phyloP scores from a whole-genome alignment of 1,140 invertebrate genomes.

The Drosophila prosaltans region DNA sequence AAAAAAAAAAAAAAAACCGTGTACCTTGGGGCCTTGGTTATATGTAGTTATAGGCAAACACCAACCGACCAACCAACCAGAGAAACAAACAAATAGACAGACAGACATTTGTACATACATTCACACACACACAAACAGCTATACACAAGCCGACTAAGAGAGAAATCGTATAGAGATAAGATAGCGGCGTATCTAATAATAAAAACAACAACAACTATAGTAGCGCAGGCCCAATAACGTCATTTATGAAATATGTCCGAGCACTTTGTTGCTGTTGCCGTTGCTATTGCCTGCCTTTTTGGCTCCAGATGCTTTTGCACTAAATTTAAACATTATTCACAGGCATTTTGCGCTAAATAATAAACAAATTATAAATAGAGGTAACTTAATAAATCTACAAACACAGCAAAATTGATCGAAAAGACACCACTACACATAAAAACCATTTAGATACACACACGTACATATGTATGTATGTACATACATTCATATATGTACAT shows the following conservation, averaged over 20 bases:
- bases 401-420: slow-evolving; percentile 35
- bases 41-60: slow-evolving; percentile 40
- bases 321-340: slow-evolving; percentile 73
- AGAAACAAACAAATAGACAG: slow-evolving; percentile 54
- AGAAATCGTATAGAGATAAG: slow-evolving; percentile 68
- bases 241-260: slow-evolving; percentile 65
- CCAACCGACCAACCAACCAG: slow-evolving; percentile 15
- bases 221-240: slow-evolving; percentile 48
- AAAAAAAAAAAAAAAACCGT: slow-evolving; percentile 28
- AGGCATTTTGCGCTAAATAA: slow-evolving; percentile 71
- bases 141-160: slow-evolving; percentile 26
- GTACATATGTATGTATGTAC: slow-evolving; percentile 51
- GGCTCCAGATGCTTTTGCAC: slow-evolving; percentile 54
- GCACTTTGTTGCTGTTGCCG: slow-evolving; percentile 22
- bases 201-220: slow-evolving; percentile 64
- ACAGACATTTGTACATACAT: slow-evolving; percentile 40
- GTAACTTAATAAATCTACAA: slow-evolving; percentile 77
- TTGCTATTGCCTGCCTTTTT: slow-evolving; percentile 8
- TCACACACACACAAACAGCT: slow-evolving; percentile 14
- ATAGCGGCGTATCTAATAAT: slow-evolving; percentile 81
- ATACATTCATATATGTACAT: slow-evolving; percentile 11
- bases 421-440: slow-evolving; percentile 8
- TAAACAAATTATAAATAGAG: slow-evolving; percentile 80
- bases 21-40: slow-evolving; percentile 30
- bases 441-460: slow-evolving; percentile 17